A percentile compares a stretch with the other conserved stretches of the same genome.
Conservation (phyloP, 2,888 invertebrate species). For the Diplazon laetatorius region DNA sequence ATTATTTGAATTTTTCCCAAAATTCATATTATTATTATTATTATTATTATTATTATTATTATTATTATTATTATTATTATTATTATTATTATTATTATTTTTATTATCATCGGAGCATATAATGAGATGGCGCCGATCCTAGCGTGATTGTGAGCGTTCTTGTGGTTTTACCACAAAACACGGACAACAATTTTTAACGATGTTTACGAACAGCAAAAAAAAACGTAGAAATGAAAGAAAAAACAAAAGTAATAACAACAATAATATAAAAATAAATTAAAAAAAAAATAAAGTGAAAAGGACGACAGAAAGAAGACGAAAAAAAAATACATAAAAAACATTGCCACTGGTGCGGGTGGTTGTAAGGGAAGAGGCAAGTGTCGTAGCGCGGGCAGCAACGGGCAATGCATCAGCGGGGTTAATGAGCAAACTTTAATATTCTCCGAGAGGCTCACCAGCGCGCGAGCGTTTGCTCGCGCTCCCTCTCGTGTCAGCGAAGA, state of each 20-base stretch:
- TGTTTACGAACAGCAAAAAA: constrained; percentile 50
- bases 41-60: neutral
- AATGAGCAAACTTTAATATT: constrained; percentile 78
- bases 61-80: neutral
- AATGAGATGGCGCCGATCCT: constrained; percentile 18
- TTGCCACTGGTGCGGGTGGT: constrained; percentile 48
- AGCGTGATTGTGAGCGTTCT: constrained; percentile 19
- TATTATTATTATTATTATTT: too few relatives aligned
- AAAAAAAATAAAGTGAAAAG: constrained; percentile 15
- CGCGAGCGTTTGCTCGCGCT: constrained; percentile 57
- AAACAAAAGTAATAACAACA: too few relatives aligned
- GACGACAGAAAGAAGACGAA: constrained; percentile 22
- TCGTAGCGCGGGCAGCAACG: constrained; percentile 66
- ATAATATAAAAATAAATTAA: neutral
- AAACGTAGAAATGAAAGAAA: constrained; percentile 31
- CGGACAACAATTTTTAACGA: constrained; percentile 54
- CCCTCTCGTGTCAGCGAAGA: constrained; percentile 55
- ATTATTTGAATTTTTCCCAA: neutral
- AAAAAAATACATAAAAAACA: constrained; percentile 41
- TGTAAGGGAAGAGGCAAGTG: constrained; percentile 51
- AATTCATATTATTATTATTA: neutral
- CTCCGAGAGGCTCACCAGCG: constrained; percentile 62
- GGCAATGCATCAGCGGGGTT: constrained; percentile 75
- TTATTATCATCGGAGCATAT: constrained; percentile 55
- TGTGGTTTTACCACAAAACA: too few relatives aligned